Evolutionary conservation across 2,797 vertebrate species (phyloP).

Genomic region (Lycodopsis pacificus): DNA sequence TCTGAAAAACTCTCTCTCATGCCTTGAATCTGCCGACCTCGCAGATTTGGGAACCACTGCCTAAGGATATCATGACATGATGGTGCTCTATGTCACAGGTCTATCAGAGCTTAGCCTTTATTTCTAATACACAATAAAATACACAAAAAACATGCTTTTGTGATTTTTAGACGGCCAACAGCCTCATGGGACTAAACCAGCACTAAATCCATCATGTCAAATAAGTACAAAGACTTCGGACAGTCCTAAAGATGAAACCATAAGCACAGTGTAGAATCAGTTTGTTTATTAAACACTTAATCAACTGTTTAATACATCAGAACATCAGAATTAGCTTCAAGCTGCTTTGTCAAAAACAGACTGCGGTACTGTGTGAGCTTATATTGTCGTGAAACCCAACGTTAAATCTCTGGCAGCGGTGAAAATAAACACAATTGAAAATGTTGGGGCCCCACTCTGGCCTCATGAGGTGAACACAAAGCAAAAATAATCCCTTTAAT

Average conservation of each 20-base stretch:
- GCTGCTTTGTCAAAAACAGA: slow-evolving; percentile 60
- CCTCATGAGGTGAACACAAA: slow-evolving; percentile 28
- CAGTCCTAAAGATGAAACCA: slow-evolving; percentile 21
- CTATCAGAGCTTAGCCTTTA: not conserved
- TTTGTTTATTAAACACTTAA: slow-evolving; percentile 72
- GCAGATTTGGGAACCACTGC: not conserved
- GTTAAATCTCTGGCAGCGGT: slow-evolving; percentile 35
- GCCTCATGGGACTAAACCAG: not conserved
- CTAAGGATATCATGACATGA: not conserved
- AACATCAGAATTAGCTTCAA: slow-evolving; percentile 51
- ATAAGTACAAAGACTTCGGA: not conserved
- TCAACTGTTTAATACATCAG: slow-evolving; percentile 63
- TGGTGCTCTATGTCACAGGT: not conserved
- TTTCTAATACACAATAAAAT: not conserved
- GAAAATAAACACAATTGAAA: slow-evolving; percentile 35
- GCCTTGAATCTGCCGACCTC: not conserved
- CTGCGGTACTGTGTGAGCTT: slow-evolving; percentile 42
- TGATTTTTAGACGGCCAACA: not conserved
- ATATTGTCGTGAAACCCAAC: slow-evolving; percentile 42
- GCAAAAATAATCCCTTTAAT: slow-evolving; percentile 50
- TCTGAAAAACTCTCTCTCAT: not conserved
- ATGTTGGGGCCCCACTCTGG: slow-evolving; percentile 1
- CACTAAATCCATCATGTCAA: not conserved
- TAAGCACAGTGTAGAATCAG: slow-evolving; percentile 33
- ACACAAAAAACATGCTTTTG: not conserved